phyloP scores from a whole-genome alignment of 2,113 vertebrate species.

The Porphyrio hochstetteri region DNA sequence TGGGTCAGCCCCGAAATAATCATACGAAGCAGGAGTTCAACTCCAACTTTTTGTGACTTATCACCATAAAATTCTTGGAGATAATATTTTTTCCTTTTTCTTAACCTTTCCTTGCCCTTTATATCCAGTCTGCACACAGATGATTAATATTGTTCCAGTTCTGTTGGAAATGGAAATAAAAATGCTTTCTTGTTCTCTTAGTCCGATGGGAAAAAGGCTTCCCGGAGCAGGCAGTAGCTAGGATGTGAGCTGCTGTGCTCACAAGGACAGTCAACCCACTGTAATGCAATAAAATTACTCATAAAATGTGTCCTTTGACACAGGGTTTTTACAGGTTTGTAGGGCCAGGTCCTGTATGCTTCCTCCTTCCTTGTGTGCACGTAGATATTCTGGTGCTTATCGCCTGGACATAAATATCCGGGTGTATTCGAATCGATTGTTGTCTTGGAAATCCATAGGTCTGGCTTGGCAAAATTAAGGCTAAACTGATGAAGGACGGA shows the following conservation, averaged over 20 bases:
- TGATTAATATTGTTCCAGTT: background rate
- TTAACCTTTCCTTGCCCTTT: background rate
- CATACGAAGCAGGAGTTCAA: background rate
- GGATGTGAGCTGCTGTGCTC: background rate
- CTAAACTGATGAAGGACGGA: background rate
- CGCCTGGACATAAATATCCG: accelerated
- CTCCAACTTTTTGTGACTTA: background rate
- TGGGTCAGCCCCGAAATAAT: background rate
- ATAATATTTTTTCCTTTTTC: background rate
- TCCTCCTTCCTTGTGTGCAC: background rate
- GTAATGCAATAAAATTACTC: background rate
- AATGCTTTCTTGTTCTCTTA: background rate
- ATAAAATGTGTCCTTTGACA: background rate
- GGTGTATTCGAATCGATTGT: accelerated
- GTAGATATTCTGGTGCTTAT: accelerated
- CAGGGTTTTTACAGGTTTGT: background rate
- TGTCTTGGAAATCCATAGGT: background rate
- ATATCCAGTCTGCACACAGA: background rate
- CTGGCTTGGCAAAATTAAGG: background rate
- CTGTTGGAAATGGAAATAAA: background rate
- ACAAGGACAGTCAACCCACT: background rate
- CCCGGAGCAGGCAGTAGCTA: background rate
- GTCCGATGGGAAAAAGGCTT: background rate
- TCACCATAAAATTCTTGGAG: background rate
- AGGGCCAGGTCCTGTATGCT: accelerated